Evolutionary conservation across 2,113 vertebrate genomes (phyloP).

Genomic region (Caretta caretta): DNA sequence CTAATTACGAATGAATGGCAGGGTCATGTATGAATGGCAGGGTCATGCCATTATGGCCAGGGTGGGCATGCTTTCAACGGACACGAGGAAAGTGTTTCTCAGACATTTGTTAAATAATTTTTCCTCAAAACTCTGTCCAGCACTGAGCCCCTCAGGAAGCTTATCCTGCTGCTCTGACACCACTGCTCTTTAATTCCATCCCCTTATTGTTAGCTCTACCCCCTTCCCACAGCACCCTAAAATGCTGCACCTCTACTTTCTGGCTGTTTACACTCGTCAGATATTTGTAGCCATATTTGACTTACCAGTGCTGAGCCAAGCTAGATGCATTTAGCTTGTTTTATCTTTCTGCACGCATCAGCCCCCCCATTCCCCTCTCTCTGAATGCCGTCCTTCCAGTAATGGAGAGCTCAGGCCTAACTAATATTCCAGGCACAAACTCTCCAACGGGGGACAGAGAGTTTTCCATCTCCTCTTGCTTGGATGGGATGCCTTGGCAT

Average conservation of each 20-base stretch:
- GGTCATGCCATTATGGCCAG: not conserved
- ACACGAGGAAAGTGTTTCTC: not conserved
- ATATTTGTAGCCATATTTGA: not conserved
- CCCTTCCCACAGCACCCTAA: not conserved
- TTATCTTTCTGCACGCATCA: not conserved
- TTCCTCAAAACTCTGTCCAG: not conserved
- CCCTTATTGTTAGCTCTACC: not conserved
- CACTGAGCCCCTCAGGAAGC: not conserved
- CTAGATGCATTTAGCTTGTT: not conserved
- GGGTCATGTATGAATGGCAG: not conserved
- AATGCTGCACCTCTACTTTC: not conserved
- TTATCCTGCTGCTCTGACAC: not conserved
- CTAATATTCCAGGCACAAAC: not conserved
- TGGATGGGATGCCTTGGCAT: not conserved
- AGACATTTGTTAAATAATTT: not conserved
- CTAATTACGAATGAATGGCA: not conserved
- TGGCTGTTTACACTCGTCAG: not conserved
- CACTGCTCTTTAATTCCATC: not conserved
- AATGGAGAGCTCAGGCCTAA: not conserved
- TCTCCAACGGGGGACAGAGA: not conserved
- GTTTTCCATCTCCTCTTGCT: not conserved
- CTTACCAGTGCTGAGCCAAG: not conserved
- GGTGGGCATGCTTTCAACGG: not conserved
- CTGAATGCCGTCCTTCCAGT: not conserved
- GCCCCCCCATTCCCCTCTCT: not conserved